phyloP scores from a whole-genome alignment of 2,888 invertebrate genomes.

The Chrysopilus asiliformis region DNA sequence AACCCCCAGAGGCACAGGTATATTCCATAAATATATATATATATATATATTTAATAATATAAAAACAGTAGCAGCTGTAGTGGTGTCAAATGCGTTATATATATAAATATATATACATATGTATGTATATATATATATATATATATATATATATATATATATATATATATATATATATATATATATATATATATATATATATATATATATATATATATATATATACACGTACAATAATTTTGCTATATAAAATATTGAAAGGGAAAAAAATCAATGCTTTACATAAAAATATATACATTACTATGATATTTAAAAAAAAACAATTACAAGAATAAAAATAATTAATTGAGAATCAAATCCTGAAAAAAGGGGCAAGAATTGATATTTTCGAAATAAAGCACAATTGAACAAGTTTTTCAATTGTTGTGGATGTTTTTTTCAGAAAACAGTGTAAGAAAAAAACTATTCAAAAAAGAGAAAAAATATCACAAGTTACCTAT shows the following conservation, averaged over 20 bases:
- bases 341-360: neutral
- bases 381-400: no score
- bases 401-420: no score
- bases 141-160: neutral
- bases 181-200: neutral
- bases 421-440: no score
- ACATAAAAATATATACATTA: no score
- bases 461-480: neutral
- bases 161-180: neutral
- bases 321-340: neutral
- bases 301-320: no score
- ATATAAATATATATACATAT: neutral
- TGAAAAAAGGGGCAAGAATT: no score
- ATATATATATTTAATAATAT: neutral
- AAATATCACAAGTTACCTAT: slow-evolving; percentile 1
- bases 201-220: neutral
- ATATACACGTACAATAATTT: neutral
- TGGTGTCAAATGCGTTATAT: neutral
- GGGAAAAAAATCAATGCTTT: no score
- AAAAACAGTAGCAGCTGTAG: neutral
- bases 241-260: no score
- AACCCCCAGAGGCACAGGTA: no score
- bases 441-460: neutral
- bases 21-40: neutral
- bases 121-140: neutral